Percentiles rank a stretch among this genome's conserved stretches.
These are phyloP conservation scores for Cylas formicarius DNA, from an alignment of 1,140 invertebrate genomes.

Conservation along the genomic window DNA sequence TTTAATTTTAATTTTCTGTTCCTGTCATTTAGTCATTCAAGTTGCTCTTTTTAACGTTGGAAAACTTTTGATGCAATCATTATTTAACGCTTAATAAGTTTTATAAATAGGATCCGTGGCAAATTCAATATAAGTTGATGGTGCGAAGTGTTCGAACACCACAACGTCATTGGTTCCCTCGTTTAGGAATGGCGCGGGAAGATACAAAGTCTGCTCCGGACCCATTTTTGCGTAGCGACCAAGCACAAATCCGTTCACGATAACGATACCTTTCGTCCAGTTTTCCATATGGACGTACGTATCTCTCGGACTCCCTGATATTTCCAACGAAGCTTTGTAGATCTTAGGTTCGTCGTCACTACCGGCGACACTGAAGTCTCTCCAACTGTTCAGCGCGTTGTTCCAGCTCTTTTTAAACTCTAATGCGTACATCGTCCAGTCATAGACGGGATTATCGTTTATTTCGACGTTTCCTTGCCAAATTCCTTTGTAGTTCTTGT, in stretches of 20 bases:
- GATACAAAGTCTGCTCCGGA: conserved; percentile 51
- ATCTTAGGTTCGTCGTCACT: conserved; percentile 21
- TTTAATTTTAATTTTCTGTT: neutral
- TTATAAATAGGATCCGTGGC: conserved; percentile 24
- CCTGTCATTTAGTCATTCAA: neutral
- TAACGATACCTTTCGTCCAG: conserved; percentile 52
- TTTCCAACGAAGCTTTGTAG: conserved; percentile 16
- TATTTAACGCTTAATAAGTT: conserved; percentile 9
- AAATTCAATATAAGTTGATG: conserved; percentile 22
- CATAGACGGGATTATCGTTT: conserved; percentile 29
- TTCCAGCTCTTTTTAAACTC: conserved; percentile 47
- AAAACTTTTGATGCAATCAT: neutral
- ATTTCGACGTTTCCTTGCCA: conserved; percentile 19
- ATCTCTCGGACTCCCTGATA: conserved; percentile 13
- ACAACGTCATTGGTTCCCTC: conserved; percentile 44
- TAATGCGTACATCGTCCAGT: conserved; percentile 48
- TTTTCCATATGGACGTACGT: conserved; percentile 38
- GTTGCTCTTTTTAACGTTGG: neutral
- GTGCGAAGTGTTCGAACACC: conserved; percentile 35
- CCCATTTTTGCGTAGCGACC: conserved; percentile 52
- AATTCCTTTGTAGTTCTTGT: conserved; percentile 33
- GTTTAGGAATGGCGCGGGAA: conserved; percentile 49
- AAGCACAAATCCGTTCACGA: conserved; percentile 58
- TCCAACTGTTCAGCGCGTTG: conserved; percentile 26
- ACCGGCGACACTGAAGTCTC: conserved; percentile 19